phyloP scores from a whole-genome alignment of 2,888 invertebrate genomes.

The Habroteleia sp. region DNA sequence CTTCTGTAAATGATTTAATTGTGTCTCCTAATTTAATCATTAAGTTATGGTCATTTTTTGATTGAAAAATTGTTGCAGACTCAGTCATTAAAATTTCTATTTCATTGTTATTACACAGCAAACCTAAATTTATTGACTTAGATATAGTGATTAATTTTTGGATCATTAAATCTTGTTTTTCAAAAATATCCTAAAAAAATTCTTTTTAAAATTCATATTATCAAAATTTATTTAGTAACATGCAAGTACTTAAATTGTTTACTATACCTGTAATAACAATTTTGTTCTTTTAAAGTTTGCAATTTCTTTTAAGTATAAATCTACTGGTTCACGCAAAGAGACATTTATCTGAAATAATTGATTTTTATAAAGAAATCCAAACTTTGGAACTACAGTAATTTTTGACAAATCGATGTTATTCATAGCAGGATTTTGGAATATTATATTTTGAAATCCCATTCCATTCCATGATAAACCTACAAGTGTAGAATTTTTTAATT shows the following conservation, averaged over 20 bases:
- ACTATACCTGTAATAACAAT: conserved; percentile 76
- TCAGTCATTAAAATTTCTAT: conserved; percentile 67
- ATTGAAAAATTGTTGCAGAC: conserved; percentile 18
- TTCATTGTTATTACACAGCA: conserved; percentile 62
- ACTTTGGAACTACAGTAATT: conserved; percentile 68
- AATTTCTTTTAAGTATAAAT: conserved; percentile 73
- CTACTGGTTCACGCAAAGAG: conserved; percentile 68
- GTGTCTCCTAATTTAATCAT: conserved; percentile 60
- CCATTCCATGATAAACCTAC: conserved; percentile 71
- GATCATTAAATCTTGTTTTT: conserved; percentile 69
- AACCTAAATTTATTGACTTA: conserved; percentile 55
- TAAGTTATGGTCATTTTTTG: background rate
- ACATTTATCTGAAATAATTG: conserved; percentile 70
- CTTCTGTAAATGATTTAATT: conserved; percentile 50
- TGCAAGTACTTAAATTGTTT: no score
- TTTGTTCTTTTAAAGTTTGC: conserved; percentile 72
- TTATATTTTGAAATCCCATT: conserved; percentile 63
- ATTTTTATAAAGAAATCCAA: conserved; percentile 71
- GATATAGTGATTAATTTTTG: conserved; percentile 64
- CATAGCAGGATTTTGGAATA: conserved; percentile 61
- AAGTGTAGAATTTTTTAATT: conserved; percentile 72
- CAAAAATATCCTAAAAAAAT: conserved; percentile 65
- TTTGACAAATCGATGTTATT: conserved; percentile 68
- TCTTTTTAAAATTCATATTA: no score
- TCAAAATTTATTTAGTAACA: background rate